These are phyloP conservation scores for Trogon surrucura DNA, from an alignment of 2,113 vertebrate genomes.

Conservation along the genomic window DNA sequence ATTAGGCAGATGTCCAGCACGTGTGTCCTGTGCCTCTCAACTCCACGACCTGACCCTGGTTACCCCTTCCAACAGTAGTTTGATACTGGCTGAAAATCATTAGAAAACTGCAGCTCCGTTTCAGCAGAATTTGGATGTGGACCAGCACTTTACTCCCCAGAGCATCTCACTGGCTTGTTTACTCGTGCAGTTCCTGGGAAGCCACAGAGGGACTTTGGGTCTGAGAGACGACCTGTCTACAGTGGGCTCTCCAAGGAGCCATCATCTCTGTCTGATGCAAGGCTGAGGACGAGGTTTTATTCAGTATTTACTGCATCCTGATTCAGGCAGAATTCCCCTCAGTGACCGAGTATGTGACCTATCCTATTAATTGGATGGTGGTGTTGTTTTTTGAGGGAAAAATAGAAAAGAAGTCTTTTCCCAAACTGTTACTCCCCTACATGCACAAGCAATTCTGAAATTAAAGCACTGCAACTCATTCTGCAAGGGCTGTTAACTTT, in stretches of 20 bases:
- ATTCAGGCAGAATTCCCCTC: neutral
- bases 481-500: slow-evolving; percentile 28
- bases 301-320: neutral
- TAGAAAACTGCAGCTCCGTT: neutral
- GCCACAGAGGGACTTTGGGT: neutral
- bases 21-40: neutral
- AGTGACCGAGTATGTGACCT: neutral
- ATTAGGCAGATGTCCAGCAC: neutral
- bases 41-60: rapidly evolving
- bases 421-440: rapidly evolving
- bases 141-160: neutral
- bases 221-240: neutral
- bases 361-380: neutral
- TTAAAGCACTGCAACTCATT: neutral
- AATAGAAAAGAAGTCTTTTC: neutral
- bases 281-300: neutral
- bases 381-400: neutral
- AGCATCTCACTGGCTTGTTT: neutral
- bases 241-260: neutral
- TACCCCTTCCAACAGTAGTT: neutral
- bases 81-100: neutral
- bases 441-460: neutral
- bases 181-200: neutral
- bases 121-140: neutral
- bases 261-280: rapidly evolving